phyloP scores from a whole-genome alignment of 1,140 invertebrate species.

The Macrocentrus cingulum region DNA sequence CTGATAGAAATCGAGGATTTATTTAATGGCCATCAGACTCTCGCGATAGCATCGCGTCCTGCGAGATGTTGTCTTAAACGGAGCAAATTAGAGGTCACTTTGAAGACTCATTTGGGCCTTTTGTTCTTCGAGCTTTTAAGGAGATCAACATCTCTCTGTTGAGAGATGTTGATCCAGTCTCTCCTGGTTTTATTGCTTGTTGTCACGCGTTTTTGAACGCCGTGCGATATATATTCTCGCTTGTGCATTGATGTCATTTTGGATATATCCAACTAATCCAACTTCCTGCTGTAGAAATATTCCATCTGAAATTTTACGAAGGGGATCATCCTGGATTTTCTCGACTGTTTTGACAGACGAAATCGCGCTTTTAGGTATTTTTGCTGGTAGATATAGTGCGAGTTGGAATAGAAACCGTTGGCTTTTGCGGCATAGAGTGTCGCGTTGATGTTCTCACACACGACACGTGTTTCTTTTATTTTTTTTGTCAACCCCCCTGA shows the following conservation, averaged over 20 bases:
- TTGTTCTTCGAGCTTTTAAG: constrained; percentile 23
- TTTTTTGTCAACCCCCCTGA: constrained; percentile 11
- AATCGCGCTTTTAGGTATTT: constrained; percentile 3
- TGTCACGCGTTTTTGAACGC: too few relatives aligned
- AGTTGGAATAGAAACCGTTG: too few relatives aligned
- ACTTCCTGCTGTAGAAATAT: too few relatives aligned
- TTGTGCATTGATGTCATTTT: too few relatives aligned
- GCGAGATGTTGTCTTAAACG: constrained; percentile 29
- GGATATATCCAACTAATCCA: too few relatives aligned
- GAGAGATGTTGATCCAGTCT: too few relatives aligned
- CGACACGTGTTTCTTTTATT: constrained; percentile 33
- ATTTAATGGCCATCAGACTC: too few relatives aligned
- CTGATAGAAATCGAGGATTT: too few relatives aligned
- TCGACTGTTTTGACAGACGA: constrained; percentile 46
- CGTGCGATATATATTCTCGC: too few relatives aligned
- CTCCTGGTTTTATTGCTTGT: too few relatives aligned
- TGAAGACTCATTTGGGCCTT: constrained; percentile 14
- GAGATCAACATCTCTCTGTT: constrained; percentile 4
- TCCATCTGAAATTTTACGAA: constrained; percentile 36
- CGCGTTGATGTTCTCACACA: neutral
- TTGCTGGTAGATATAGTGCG: too few relatives aligned
- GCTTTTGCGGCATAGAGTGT: neutral
- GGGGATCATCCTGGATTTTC: constrained; percentile 45
- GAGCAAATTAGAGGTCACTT: constrained; percentile 30
- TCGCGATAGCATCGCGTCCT: constrained; percentile 31